Evolutionary conservation across 2,113 vertebrate species (phyloP), one percentile per base, ranked within the genome.

Genomic region (Bos javanicus): DNA sequence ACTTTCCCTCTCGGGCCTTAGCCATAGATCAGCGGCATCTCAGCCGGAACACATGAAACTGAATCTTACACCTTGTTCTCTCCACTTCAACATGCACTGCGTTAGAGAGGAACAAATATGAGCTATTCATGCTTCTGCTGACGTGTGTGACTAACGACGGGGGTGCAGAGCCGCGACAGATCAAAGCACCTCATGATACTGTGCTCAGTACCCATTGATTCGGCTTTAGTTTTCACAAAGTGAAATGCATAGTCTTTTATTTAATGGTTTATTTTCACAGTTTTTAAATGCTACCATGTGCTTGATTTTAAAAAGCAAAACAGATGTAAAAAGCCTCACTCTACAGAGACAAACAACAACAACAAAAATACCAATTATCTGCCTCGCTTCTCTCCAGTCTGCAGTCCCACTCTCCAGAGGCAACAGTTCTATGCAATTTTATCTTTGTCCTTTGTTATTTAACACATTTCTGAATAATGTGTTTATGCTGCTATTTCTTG

Each of bases 81-180:
- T 80, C 8, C 71, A 8, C 21, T 28, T 80, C n/a, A 50, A 36
- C 7, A n/a, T 13, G 16, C 3, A 6, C 10, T 2, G 21, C 39
- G 2, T 2, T 8, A 3, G 46, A n/a, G 16, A 12, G 15, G 0
- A 3, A 3, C 4, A 23, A 14, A 19, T n/a, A 8, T 48, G 5
- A 48, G 6, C 17, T 17, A 14, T 5, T 28, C 21, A 5, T 7
- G 2, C 14, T 23, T 71, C 48, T 52, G 15, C 43, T 87, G 28
- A 46, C 16, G 28, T 3, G 9, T 39, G 39, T 48, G 36, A 54
- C 36, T 46, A 81, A n/a, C 10, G 56, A 1, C 15, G 7, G 85
- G 25, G n/a, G 2, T 30, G n/a, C 52, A 83, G 87, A 60, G 19
- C 14, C 21, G 3, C 15, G 15, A 28, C 2, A 50, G 3, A 57